A percentile compares a stretch with the other conserved stretches of the same genome.
phyloP scores from a whole-genome alignment of 2,888 invertebrate species.

The Elmis aenea region DNA sequence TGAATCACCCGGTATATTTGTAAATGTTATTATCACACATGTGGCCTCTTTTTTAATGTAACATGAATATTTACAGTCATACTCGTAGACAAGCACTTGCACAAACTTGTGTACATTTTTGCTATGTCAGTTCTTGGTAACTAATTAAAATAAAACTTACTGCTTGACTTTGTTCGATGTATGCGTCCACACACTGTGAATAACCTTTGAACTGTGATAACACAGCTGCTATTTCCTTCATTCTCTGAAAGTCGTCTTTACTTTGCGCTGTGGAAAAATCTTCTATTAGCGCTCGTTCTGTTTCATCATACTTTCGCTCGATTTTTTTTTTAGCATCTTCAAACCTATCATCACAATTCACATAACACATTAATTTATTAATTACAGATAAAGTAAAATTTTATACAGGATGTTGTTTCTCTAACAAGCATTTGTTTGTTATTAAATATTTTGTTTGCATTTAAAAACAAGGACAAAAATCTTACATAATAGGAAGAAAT shows the following conservation, averaged over 20 bases:
- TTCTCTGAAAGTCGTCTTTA: conserved; percentile 75
- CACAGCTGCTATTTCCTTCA: conserved; percentile 90
- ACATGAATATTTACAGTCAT: conserved; percentile 4
- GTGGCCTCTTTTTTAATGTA: too few relatives aligned
- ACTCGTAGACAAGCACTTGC: conserved; percentile 2
- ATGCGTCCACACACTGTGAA: conserved; percentile 92
- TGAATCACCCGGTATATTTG: too few relatives aligned
- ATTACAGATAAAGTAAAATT: too few relatives aligned
- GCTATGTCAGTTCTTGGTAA: too few relatives aligned
- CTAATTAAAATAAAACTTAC: too few relatives aligned
- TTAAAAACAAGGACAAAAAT: conserved; percentile 5
- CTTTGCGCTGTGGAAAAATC: conserved; percentile 90
- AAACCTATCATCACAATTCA: conserved; percentile 53
- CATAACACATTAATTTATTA: not conserved
- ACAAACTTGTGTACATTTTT: too few relatives aligned
- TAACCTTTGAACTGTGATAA: conserved; percentile 96
- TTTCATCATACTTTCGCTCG: conserved; percentile 82
- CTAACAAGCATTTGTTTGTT: conserved; percentile 21
- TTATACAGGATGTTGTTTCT: too few relatives aligned
- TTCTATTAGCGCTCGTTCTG: conserved; percentile 84
- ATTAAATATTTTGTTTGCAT: not conserved
- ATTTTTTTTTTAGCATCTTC: conserved; percentile 81
- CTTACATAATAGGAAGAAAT: too few relatives aligned
- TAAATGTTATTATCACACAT: too few relatives aligned
- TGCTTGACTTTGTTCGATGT: conserved; percentile 94